phyloP scores from a whole-genome alignment of 1,140 invertebrate species.

The Hylyphantes graminicola region DNA sequence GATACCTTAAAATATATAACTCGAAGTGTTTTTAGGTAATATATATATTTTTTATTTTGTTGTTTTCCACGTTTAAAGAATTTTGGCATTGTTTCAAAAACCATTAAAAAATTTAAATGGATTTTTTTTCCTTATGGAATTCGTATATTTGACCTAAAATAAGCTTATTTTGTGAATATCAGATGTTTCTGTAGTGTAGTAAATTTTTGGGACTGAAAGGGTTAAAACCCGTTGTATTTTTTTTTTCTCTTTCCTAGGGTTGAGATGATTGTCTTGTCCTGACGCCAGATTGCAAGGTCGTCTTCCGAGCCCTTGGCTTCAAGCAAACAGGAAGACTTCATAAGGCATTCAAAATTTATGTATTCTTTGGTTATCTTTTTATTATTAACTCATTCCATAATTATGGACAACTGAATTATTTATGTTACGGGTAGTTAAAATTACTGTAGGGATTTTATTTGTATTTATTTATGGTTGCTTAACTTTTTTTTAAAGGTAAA shows the following conservation, averaged over 20 bases:
- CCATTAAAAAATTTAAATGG: no score
- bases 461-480: not conserved
- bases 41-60: no score
- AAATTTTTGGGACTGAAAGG: no score
- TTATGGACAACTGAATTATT: constrained; percentile 23
- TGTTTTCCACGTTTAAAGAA: no score
- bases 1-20: no score
- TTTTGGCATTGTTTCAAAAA: no score
- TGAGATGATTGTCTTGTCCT: not conserved
- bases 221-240: not conserved
- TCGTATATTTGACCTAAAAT: no score
- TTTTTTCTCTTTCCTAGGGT: constrained; percentile 4
- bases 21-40: no score
- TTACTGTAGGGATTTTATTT: constrained; percentile 20
- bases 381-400: constrained; percentile 34
- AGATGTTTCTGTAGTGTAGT: no score
- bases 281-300: constrained; percentile 11
- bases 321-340: constrained; percentile 34
- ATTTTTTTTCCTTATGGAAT: no score
- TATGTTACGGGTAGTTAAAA: not conserved
- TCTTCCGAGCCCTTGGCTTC: constrained; percentile 8
- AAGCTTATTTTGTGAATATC: no score
- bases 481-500: no score
- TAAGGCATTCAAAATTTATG: constrained; percentile 43
- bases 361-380: constrained; percentile 27